phyloP scores from a whole-genome alignment of 2,888 invertebrate genomes.

The Lapara coniferarum region DNA sequence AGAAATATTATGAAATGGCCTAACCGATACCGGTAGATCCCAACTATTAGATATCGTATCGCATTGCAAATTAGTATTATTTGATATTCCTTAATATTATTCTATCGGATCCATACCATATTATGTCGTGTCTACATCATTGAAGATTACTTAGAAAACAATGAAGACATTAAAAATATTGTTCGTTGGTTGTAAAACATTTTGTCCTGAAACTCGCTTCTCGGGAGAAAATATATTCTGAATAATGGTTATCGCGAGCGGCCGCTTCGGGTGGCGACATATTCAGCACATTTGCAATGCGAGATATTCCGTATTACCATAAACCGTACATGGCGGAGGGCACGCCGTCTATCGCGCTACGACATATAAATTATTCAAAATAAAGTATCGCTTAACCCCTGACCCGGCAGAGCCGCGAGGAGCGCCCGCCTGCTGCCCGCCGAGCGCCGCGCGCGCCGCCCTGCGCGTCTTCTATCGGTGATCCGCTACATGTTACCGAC shows the following conservation, averaged over 20 bases:
- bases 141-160: slow-evolving; percentile 15
- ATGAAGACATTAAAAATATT: slow-evolving; percentile 25
- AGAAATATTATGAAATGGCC: no score
- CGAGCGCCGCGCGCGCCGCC: background rate
- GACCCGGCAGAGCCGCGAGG: slow-evolving; percentile 61
- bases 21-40: no score
- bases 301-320: slow-evolving; percentile 82
- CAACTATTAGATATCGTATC: no score
- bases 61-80: no score
- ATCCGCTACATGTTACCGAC: slow-evolving; percentile 15
- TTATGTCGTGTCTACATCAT: background rate
- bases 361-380: slow-evolving; percentile 84
- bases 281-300: slow-evolving; percentile 83
- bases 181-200: slow-evolving; percentile 46
- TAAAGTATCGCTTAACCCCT: slow-evolving; percentile 83
- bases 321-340: slow-evolving; percentile 81
- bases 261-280: slow-evolving; percentile 75
- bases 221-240: slow-evolving; percentile 62
- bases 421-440: slow-evolving; percentile 29
- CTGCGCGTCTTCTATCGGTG: slow-evolving; percentile 2
- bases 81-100: no score
- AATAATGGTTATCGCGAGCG: slow-evolving; percentile 67
- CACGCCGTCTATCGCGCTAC: slow-evolving; percentile 80
- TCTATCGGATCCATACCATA: background rate
- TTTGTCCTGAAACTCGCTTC: slow-evolving; percentile 59